Percentiles rank a stretch among this genome's conserved stretches.
Evolutionary conservation across 2,113 vertebrate species (phyloP).

Genomic region (Oplegnathus fasciatus): DNA sequence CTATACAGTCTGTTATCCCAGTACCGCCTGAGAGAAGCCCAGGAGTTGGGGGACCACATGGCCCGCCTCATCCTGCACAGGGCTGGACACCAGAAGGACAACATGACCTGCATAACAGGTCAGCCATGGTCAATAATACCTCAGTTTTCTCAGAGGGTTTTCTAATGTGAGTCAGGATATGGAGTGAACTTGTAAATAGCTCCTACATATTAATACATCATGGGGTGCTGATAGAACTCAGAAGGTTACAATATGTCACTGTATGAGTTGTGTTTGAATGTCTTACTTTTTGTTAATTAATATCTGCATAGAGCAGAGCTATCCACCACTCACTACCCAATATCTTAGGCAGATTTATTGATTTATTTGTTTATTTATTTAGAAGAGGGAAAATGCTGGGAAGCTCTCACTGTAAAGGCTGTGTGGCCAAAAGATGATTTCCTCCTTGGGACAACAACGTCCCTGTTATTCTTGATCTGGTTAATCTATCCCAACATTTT

Average conservation of each 20-base stretch:
- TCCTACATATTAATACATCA: not conserved
- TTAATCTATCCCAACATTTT: too few species aligned
- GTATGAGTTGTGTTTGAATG: too few species aligned
- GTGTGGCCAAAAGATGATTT: too few species aligned
- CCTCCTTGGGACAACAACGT: too few species aligned
- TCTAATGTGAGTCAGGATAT: not conserved
- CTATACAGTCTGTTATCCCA: conserved; percentile 91
- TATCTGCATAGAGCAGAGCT: not conserved
- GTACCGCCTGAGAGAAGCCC: conserved; percentile 91
- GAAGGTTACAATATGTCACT: not conserved
- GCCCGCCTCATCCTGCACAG: conserved; percentile 84
- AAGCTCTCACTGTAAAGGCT: too few species aligned
- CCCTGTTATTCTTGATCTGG: too few species aligned
- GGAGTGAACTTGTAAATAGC: not conserved
- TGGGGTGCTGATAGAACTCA: too few species aligned
- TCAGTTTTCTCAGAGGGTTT: not conserved
- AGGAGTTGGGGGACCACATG: conserved; percentile 92
- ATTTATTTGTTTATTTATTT: too few species aligned
- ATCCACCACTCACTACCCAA: not conserved
- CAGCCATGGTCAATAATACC: conserved; percentile 26
- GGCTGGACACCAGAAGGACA: conserved; percentile 68
- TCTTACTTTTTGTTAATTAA: not conserved
- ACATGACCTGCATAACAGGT: conserved; percentile 73
- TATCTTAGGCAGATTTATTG: not conserved
- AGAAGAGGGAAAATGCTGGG: too few species aligned